phyloP scores from a whole-genome alignment of 2,797 vertebrate species.

The Pantherophis alleghaniensis region DNA sequence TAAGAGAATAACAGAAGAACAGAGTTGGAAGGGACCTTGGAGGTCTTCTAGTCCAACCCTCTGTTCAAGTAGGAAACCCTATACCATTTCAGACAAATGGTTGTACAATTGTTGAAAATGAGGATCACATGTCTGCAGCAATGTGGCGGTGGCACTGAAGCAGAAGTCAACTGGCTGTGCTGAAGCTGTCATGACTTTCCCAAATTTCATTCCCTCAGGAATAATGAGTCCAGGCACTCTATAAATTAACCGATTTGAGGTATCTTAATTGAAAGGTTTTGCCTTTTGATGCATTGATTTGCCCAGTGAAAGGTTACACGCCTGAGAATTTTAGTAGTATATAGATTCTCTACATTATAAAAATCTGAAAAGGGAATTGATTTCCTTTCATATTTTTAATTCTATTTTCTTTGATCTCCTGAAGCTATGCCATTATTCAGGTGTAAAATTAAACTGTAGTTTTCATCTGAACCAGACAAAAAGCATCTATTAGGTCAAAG shows the following conservation, averaged over 20 bases:
- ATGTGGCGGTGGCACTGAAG: not conserved
- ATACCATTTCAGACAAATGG: not conserved
- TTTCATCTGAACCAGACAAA: not conserved
- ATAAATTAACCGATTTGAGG: not conserved
- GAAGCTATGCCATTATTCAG: not conserved
- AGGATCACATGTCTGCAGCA: not conserved
- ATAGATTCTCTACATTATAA: not conserved
- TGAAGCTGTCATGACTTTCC: not conserved
- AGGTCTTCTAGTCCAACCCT: not conserved
- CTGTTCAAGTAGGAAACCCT: not conserved
- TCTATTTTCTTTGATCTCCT: not conserved
- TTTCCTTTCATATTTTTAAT: not conserved
- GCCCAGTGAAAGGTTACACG: not conserved
- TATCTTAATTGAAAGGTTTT: not conserved
- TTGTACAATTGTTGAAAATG: not conserved
- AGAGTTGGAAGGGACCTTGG: not conserved
- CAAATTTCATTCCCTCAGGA: not conserved
- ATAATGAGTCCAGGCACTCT: not conserved
- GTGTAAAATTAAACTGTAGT: not conserved
- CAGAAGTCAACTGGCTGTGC: not conserved
- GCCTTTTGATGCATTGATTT: not conserved
- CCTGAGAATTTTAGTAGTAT: not conserved
- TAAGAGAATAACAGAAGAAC: not conserved
- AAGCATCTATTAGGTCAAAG: not conserved
- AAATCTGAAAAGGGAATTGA: not conserved